Evolutionary conservation across 2,797 vertebrate genomes (phyloP).

Genomic region (Poliocrania exsul): DNA sequence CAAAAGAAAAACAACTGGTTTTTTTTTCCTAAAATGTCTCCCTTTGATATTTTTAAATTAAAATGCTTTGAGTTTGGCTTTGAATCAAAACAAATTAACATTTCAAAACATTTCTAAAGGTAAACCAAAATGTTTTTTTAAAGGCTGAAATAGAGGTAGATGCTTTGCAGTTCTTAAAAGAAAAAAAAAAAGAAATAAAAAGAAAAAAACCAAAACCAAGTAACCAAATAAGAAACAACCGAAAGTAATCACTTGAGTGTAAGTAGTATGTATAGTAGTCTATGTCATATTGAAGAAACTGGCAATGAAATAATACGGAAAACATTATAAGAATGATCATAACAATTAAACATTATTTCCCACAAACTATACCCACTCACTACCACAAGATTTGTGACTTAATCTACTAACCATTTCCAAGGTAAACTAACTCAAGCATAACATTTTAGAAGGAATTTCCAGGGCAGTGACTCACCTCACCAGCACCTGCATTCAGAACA

Average conservation of each 20-base stretch:
- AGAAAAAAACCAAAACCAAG: background rate
- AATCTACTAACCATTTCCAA: background rate
- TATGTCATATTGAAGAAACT: background rate
- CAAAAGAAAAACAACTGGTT: background rate
- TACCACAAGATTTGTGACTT: background rate
- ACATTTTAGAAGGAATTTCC: background rate
- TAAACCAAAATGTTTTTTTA: background rate
- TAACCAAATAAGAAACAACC: background rate
- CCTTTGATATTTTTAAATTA: background rate
- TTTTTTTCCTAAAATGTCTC: background rate
- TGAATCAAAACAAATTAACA: background rate
- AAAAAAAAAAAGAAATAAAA: background rate
- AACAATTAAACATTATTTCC: background rate
- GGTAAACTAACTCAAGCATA: background rate
- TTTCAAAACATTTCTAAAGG: slow-evolving; percentile 1
- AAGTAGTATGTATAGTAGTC: background rate
- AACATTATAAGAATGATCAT: background rate
- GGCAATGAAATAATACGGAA: background rate
- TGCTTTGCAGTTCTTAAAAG: background rate
- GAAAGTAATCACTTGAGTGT: background rate
- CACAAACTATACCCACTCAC: background rate
- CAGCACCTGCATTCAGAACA: slow-evolving; percentile 93
- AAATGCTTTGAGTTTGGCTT: background rate
- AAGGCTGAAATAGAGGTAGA: background rate
- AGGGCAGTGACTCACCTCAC: slow-evolving; percentile 84